Base-by-base conservation (phyloP, 2,888 invertebrate genomes). In the Tachina grossa region DNA sequence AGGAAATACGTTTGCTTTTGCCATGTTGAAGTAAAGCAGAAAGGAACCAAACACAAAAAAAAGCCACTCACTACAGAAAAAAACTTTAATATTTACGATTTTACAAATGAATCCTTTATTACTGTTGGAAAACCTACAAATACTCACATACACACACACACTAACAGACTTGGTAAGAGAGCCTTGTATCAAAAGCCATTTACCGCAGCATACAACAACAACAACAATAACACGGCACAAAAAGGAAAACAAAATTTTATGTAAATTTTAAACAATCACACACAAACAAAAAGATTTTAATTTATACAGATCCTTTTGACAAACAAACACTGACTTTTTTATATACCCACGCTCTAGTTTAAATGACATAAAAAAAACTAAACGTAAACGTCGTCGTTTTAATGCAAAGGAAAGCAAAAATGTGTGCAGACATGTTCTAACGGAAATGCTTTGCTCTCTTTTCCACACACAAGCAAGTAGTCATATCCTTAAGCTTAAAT, bases 321-420 rank as follows among this genome's bases (percentile, higher is more conserved):
- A 82, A 63, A 74, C 57, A 78, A 63, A 74, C 57, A 78, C 49
- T 63, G 22, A 10, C 61, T 71, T 80, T 71, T 80, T 51, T 31
- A 57, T 65, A 31, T 31, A 31, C 31, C 31, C 31, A 84, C 75
- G 84, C 65, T 84, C 84, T 41, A 79, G 45, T 57, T 84, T 76
- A 84, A 71, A 84, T 63, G 71, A 57, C 75, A 76, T 49, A 63
- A 49, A 49, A 31, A 31, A 31, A 31, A 31, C 2, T 0, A 22
- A 31, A 69, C 49, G 22, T 13, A 55, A 75, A 49, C 74, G 74
- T 45, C 31, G 31, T 31, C 78, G 61, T 45, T 49, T 9, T 9
- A 13, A 16, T 59, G n/a, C 39, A 61, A 43, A 41, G 41, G 59
- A 22, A 43, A 49, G 1, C 5, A 39, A 31, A 68, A 57, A 13